Evolutionary conservation across 2,113 vertebrate genomes (phyloP).

Genomic region (Argyrosomus japonicus): DNA sequence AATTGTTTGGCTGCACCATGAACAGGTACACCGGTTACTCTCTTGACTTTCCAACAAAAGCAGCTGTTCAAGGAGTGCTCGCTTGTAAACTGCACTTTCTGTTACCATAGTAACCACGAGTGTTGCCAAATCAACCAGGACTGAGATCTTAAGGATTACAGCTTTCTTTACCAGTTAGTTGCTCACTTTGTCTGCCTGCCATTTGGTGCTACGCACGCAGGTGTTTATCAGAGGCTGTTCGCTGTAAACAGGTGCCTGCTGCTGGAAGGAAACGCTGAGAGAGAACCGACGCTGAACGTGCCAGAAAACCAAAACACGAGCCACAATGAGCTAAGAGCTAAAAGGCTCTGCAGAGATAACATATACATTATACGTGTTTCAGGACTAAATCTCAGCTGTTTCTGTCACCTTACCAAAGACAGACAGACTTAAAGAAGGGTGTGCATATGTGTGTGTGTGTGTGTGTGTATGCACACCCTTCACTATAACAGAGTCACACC

Average conservation of each 20-base stretch:
- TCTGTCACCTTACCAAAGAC: background rate
- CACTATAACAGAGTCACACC: conserved; percentile 65
- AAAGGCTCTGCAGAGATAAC: background rate
- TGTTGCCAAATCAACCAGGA: background rate
- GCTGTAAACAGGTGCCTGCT: conserved; percentile 9
- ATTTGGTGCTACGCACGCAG: background rate
- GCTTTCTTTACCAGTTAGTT: background rate
- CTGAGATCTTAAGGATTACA: background rate
- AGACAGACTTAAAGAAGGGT: background rate
- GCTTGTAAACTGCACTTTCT: background rate
- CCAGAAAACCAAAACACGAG: background rate
- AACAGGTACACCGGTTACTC: background rate
- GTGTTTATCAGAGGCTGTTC: background rate
- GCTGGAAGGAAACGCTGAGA: background rate
- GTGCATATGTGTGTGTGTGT: background rate
- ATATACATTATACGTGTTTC: background rate
- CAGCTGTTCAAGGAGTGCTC: background rate
- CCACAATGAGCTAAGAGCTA: background rate
- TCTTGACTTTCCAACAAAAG: too few relatives aligned
- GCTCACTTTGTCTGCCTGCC: background rate
- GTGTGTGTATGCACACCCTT: conserved; percentile 26
- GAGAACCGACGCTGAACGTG: background rate
- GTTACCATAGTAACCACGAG: background rate
- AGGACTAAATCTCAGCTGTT: background rate
- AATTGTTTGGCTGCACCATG: background rate